A percentile compares a stretch with the other conserved stretches of the same genome.
Evolutionary conservation across 1,140 invertebrate species (phyloP).

Genomic region (Contarinia nasturtii): DNA sequence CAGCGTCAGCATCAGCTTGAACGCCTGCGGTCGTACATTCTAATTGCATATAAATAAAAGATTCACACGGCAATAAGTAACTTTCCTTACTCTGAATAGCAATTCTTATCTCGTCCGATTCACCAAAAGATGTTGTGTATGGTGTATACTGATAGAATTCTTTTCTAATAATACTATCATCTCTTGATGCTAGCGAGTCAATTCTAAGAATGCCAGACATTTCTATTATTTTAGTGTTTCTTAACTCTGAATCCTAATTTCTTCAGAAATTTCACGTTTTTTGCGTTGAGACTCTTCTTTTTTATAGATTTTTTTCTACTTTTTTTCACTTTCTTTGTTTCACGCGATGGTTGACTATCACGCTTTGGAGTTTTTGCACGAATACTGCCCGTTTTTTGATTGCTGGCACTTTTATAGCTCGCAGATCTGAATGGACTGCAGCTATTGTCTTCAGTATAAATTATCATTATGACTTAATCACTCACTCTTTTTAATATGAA

Average conservation of each 20-base stretch:
- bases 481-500: conserved; percentile 3
- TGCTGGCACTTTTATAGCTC: not conserved
- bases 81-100: conserved; percentile 17
- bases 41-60: conserved; percentile 12
- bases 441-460: not conserved
- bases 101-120: conserved; percentile 17
- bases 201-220: conserved; percentile 9
- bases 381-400: not conserved
- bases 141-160: conserved; percentile 10
- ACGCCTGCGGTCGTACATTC: conserved; percentile 9
- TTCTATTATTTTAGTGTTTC: not conserved
- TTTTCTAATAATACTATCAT: conserved; percentile 16
- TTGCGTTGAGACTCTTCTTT: not conserved
- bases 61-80: conserved; percentile 11
- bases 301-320: not conserved
- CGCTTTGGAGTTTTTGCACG: not conserved
- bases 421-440: not conserved
- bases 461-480: not conserved
- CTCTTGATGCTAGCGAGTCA: conserved; percentile 10
- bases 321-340: not conserved
- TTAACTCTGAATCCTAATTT: conserved; percentile 8
- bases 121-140: conserved; percentile 13
- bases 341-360: not conserved
- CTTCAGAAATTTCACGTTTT: conserved; percentile 3
- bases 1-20: conserved; percentile 2